These are phyloP conservation scores for Nymphalis c-album DNA, from an alignment of 2,888 invertebrate species.

Conservation along the genomic window DNA sequence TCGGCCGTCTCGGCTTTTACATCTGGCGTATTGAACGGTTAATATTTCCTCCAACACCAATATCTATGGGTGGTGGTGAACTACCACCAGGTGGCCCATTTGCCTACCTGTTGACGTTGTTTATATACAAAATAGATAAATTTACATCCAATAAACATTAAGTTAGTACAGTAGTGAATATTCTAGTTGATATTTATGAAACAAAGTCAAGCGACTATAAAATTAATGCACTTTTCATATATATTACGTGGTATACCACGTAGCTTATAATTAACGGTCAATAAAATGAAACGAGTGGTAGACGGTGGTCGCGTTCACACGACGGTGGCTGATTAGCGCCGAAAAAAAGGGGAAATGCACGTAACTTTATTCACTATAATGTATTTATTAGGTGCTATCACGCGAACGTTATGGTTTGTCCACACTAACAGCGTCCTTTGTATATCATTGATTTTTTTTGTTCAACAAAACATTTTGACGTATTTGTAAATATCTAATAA, in stretches of 20 bases:
- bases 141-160: no score
- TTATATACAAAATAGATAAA: no score
- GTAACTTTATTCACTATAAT: slow-evolving; percentile 55
- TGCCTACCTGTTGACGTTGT: no score
- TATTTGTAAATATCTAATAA: no score
- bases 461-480: no score
- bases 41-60: no score
- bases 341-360: slow-evolving; percentile 52
- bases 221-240: background rate
- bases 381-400: slow-evolving; percentile 63
- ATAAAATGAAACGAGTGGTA: slow-evolving; percentile 12
- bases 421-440: background rate
- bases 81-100: no score
- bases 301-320: slow-evolving; percentile 10
- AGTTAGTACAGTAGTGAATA: no score
- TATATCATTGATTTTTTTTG: background rate
- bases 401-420: slow-evolving; percentile 45
- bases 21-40: no score
- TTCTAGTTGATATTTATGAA: background rate
- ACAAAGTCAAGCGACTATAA: background rate
- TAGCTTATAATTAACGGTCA: slow-evolving; percentile 4
- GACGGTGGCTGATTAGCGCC: slow-evolving; percentile 48
- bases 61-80: no score
- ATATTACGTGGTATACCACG: background rate
- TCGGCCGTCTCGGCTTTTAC: no score